phyloP scores from a whole-genome alignment of 2,113 vertebrate species.

The Mus spicilegus region DNA sequence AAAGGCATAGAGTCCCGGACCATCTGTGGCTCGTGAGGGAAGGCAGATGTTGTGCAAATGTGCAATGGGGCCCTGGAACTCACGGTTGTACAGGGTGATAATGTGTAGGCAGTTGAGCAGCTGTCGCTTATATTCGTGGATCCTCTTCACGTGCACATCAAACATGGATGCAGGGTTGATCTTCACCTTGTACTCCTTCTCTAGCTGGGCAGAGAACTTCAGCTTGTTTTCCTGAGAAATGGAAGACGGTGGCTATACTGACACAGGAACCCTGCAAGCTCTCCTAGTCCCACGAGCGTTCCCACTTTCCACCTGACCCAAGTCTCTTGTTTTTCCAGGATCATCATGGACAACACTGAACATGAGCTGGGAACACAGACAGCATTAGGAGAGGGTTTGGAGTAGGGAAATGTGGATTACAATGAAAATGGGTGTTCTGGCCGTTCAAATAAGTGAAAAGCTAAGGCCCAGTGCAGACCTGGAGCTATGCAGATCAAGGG shows the following conservation, averaged over 20 bases:
- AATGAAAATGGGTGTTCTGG: neutral
- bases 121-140: conserved; percentile 94
- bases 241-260: neutral
- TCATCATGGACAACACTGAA: neutral
- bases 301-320: neutral
- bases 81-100: conserved; percentile 93
- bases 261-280: neutral
- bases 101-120: conserved; percentile 92
- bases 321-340: too few species aligned
- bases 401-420: neutral
- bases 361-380: neutral
- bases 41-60: neutral
- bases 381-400: neutral
- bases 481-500: neutral
- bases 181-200: conserved; percentile 90
- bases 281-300: neutral
- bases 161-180: conserved; percentile 93
- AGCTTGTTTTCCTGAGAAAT: conserved; percentile 92
- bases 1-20: neutral
- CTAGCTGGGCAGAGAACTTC: conserved; percentile 91
- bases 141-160: conserved; percentile 94
- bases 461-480: neutral
- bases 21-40: neutral
- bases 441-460: neutral
- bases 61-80: conserved; percentile 62